These are phyloP conservation scores for Gallinago jamesoni DNA, from an alignment of 2,113 vertebrate genomes.

Conservation along the genomic window DNA sequence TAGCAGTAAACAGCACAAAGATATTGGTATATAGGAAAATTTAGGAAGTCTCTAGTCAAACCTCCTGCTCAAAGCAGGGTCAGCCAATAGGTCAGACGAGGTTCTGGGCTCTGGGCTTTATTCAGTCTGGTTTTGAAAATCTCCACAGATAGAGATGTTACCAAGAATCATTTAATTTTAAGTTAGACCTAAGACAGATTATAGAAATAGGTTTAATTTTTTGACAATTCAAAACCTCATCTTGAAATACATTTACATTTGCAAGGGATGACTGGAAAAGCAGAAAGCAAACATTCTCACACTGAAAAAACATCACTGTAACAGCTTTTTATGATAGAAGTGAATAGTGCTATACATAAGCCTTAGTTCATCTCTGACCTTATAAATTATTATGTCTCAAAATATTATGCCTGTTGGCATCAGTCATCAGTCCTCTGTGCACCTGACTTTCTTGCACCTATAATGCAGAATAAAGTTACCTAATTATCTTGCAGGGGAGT, in stretches of 20 bases:
- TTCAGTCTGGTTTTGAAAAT: not conserved
- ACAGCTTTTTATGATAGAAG: not conserved
- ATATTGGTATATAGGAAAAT: not conserved
- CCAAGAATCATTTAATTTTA: not conserved
- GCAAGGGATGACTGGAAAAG: not conserved
- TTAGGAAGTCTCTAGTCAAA: not conserved
- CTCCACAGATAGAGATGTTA: not conserved
- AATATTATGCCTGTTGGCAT: not conserved
- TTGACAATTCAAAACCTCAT: not conserved
- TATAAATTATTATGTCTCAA: not conserved
- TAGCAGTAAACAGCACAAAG: not conserved
- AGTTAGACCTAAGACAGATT: not conserved
- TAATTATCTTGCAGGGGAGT: slow-evolving; percentile 25
- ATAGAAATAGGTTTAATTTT: not conserved
- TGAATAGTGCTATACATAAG: not conserved
- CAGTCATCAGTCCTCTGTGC: not conserved
- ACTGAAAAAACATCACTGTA: not conserved
- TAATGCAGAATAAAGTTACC: not conserved
- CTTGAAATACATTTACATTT: not conserved
- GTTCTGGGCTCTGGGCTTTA: not conserved
- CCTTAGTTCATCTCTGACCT: not conserved
- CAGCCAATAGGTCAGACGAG: not conserved
- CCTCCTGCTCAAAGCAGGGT: not conserved
- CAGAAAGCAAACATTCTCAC: not conserved
- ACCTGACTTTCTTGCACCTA: not conserved